Evolutionary conservation across 2,113 vertebrate species (phyloP).

Genomic region (Acrocephalus arundinaceus): DNA sequence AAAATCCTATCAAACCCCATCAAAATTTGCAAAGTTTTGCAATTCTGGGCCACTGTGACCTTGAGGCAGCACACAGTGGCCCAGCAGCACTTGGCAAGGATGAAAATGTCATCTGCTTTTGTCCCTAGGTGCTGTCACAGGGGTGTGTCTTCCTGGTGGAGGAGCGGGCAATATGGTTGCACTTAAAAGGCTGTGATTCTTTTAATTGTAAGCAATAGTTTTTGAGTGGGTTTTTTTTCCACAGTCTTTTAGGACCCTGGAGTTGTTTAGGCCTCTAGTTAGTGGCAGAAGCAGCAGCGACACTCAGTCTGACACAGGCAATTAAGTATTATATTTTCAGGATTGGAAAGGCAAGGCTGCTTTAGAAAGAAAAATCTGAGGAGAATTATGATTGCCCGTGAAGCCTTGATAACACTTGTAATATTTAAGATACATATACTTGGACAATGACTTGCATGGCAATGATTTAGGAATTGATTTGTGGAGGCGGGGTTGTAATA

Average conservation of each 20-base stretch:
- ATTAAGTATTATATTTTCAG: background rate
- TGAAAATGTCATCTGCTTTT: background rate
- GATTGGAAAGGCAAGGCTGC: background rate
- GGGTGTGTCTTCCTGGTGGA: background rate
- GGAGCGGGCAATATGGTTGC: fast-evolving
- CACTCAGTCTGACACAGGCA: background rate
- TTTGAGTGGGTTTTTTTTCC: background rate
- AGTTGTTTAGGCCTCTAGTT: background rate
- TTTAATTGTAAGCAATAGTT: background rate
- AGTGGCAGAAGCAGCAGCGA: background rate
- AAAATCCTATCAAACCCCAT: background rate
- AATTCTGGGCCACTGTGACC: fast-evolving
- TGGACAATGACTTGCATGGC: background rate
- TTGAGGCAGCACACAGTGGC: background rate
- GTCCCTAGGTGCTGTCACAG: background rate
- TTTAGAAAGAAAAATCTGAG: background rate
- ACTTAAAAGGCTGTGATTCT: background rate
- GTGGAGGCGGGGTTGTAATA: background rate
- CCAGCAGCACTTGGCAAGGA: background rate
- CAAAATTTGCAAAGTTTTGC: background rate
- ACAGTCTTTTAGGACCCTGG: background rate
- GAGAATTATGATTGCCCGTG: background rate
- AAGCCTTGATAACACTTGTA: background rate
- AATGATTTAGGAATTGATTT: background rate
- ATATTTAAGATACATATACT: background rate